Evolutionary conservation across 2,888 invertebrate genomes (phyloP).

Genomic region (Rhagonycha lutea): DNA sequence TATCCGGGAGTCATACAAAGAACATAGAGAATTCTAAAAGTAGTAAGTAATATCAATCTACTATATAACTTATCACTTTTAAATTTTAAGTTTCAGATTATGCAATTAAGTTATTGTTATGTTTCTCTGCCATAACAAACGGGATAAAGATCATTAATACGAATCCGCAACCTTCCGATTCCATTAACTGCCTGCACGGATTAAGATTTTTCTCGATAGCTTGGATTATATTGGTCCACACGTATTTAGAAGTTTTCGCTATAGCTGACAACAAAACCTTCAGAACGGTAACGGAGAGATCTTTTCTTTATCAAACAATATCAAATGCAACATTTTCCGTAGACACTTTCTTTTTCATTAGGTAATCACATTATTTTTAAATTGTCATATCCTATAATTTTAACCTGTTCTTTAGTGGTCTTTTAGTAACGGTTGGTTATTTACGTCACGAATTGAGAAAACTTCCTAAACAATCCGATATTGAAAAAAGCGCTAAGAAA

Average conservation of each 20-base stretch:
- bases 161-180: slow-evolving; percentile 66
- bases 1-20: background rate
- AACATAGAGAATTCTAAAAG: slow-evolving; percentile 18
- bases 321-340: slow-evolving; percentile 86
- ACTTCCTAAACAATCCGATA: slow-evolving; percentile 43
- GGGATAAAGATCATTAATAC: slow-evolving; percentile 75
- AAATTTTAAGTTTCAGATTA: slow-evolving; percentile 56
- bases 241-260: slow-evolving; percentile 79
- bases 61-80: too few relatives aligned
- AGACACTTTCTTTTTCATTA: slow-evolving; percentile 86
- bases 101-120: slow-evolving; percentile 66
- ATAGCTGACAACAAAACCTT: slow-evolving; percentile 76
- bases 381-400: background rate
- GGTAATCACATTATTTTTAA: slow-evolving; percentile 55
- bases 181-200: slow-evolving; percentile 77
- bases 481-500: slow-evolving; percentile 55
- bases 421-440: slow-evolving; percentile 74
- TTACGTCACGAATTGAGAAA: slow-evolving; percentile 67
- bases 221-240: slow-evolving; percentile 86
- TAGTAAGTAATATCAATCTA: slow-evolving; percentile 23
- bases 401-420: slow-evolving; percentile 62
- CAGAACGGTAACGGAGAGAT: slow-evolving; percentile 73
- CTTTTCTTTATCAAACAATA: slow-evolving; percentile 79
- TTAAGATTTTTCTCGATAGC: slow-evolving; percentile 76
- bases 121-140: slow-evolving; percentile 77